These are phyloP conservation scores for Scaptomyza reducta DNA, from an alignment of 2,888 invertebrate genomes.

Conservation along the genomic window DNA sequence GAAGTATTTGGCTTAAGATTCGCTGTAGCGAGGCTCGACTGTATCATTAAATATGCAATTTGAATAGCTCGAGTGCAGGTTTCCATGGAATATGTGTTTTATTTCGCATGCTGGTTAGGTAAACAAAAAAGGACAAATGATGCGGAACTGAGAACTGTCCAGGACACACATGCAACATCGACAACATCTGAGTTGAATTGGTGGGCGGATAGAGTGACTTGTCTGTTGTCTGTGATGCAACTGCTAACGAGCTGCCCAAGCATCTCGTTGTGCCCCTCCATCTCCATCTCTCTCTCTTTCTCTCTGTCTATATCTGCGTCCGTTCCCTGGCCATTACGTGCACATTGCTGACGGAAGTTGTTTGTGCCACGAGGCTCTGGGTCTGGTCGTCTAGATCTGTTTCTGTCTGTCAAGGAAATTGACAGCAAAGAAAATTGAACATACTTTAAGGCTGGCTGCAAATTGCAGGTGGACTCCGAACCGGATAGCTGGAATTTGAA, in stretches of 20 bases:
- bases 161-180: slow-evolving; percentile 5
- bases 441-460: slow-evolving; percentile 48
- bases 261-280: neutral
- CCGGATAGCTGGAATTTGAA: slow-evolving; percentile 5
- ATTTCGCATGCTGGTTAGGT: slow-evolving; percentile 24
- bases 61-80: neutral
- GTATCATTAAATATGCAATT: neutral
- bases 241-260: slow-evolving; percentile 55
- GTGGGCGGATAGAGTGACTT: slow-evolving; percentile 1
- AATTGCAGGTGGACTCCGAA: slow-evolving; percentile 38
- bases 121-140: slow-evolving; percentile 53
- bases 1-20: neutral
- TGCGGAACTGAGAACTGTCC: slow-evolving; percentile 29
- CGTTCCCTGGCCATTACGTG: slow-evolving; percentile 1
- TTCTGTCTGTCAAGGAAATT: slow-evolving; percentile 65
- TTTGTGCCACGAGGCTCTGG: slow-evolving; percentile 60
- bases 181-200: neutral
- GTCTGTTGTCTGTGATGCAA: slow-evolving; percentile 56
- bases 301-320: neutral
- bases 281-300: slow-evolving; percentile 10
- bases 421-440: slow-evolving; percentile 61
- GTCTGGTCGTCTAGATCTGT: slow-evolving; percentile 18
- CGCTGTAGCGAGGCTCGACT: neutral
- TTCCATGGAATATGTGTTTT: slow-evolving; percentile 17
- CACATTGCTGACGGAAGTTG: slow-evolving; percentile 47